Base-by-base conservation (phyloP, 2,797 vertebrate species). In the Coluber constrictor region DNA sequence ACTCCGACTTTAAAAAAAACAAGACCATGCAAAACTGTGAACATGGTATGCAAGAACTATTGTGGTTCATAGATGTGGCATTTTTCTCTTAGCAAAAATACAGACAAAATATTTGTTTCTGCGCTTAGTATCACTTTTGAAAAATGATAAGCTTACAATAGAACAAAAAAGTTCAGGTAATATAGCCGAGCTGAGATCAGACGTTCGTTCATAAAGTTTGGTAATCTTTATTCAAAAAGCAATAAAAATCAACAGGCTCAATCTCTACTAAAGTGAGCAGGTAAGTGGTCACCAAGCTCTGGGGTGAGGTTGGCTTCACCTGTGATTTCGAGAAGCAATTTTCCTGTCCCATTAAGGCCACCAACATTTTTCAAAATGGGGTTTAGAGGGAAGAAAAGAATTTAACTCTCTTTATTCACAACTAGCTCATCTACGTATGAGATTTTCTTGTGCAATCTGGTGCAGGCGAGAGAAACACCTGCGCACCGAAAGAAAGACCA, bases 221-320 rank as follows among this genome's bases (percentile, higher is more conserved):
- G 93, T 92, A 47, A 88, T 74, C 87, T 92, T 74, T 89, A 0
- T 89, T 25, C 59, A 89, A 91, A 96, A 94, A 95, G 37, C 87
- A 57, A 94, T 91, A 13, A 90, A 8, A 9, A 32, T 43, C 57
- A 92, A 47, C n/a, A 63, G 61, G 0, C 51, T 88, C 74, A 87
- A 55, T 13, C 0, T 0, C 0, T 10, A 29, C 90, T 96, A 92
- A 95, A 93, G 79, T 7, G 60, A 8, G 89, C 92, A 87, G 89
- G 88, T 43, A 56, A 43, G 37, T 63, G 27, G 88, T 83, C 37
- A 43, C 18, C 37, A 79, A 79, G 7, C 37, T 37, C 70, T 74
- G n/a, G 70, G 13, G 3, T 1, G 18, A 79, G n/a, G 9, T 5
- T 43, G 18, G 32, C 37, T 43, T 79, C 74, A 11, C 74, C 20